Evolutionary conservation across 2,888 invertebrate genomes (phyloP), one percentile per base, ranked within the genome.

Genomic region (Drosophila atroscutellata): DNA sequence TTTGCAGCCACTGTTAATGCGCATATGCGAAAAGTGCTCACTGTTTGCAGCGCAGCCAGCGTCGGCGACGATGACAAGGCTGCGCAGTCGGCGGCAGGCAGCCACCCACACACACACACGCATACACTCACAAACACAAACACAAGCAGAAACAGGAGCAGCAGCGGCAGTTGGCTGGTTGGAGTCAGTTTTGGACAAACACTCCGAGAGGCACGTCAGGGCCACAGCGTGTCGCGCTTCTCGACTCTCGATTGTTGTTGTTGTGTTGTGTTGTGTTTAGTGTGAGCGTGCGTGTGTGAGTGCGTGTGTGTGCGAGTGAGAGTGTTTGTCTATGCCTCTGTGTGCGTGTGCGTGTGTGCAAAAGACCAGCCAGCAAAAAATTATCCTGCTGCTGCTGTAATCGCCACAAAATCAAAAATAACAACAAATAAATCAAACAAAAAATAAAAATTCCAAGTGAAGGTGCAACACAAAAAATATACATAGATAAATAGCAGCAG

Each of bases 161-260:
- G 58, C 51, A 51, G 65, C 20, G 57, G 63, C 72, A 54, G 54
- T 64, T 60, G 42, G 42, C 42, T 39, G 56, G 30, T 60, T 56
- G 65, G 60, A 70, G 54, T 92, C 89, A 92, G 92, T 92, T 91
- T 90, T 91, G 92, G 91, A 91, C 91, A 91, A 91, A 92, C 92
- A 91, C 91, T 92, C 91, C 92, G 92, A 92, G 91, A 89, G 92
- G 89, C 91, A 92, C 91, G 90, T 85, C 89, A 91, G 91, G 89
- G 90, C 84, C 88, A 45, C 77, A 84, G 89, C 89, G 91, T 91
- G 91, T 45, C 91, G 91, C 90, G 91, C 87, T 82, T 74, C 85
- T 81, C 89, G 88, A 86, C 78, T 85, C 89, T 85, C 89, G 90
- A 62, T 70, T 81, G 90, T 73, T 83, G 75, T 85, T 86, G 78